Evolutionary conservation across 2,888 invertebrate species (phyloP).

Genomic region (Thysanoteuthis rhombus): DNA sequence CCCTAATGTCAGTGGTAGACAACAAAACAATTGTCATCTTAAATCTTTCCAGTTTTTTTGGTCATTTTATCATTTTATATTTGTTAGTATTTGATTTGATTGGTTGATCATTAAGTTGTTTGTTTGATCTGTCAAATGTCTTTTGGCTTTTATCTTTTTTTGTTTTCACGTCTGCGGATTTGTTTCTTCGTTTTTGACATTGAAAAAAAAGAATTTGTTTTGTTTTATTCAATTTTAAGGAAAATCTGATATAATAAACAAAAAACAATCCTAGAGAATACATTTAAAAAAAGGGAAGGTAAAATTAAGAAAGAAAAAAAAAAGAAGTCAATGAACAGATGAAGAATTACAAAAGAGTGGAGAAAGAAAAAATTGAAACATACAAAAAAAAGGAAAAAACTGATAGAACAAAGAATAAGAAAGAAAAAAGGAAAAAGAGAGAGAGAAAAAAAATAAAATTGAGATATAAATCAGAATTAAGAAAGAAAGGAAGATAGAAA

Average conservation of each 20-base stretch:
- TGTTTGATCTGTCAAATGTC: constrained; percentile 12
- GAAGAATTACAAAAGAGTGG: not conserved
- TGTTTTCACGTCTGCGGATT: not conserved
- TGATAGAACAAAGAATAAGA: too few relatives aligned
- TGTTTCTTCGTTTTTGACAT: not conserved
- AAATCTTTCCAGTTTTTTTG: not conserved
- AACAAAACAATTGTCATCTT: not conserved
- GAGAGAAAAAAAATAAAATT: not conserved
- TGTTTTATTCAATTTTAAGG: not conserved
- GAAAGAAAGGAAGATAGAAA: not conserved
- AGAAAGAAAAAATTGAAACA: not conserved
- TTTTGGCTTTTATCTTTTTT: not conserved
- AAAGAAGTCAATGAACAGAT: not conserved
- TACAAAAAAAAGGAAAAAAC: not conserved
- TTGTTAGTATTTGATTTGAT: not conserved
- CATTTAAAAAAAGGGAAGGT: not conserved
- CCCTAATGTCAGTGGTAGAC: not conserved
- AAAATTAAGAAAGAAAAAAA: not conserved
- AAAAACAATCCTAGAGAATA: too few relatives aligned
- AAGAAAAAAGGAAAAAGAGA: not conserved
- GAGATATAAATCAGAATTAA: not conserved
- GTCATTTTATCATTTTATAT: not conserved
- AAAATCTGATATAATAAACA: too few relatives aligned
- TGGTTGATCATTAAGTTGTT: not conserved
- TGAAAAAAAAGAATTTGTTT: not conserved